Percentiles rank a stretch among this genome's conserved stretches.
Conservation (phyloP, 1,140 invertebrate species). For the Oryctes rhinoceros region DNA sequence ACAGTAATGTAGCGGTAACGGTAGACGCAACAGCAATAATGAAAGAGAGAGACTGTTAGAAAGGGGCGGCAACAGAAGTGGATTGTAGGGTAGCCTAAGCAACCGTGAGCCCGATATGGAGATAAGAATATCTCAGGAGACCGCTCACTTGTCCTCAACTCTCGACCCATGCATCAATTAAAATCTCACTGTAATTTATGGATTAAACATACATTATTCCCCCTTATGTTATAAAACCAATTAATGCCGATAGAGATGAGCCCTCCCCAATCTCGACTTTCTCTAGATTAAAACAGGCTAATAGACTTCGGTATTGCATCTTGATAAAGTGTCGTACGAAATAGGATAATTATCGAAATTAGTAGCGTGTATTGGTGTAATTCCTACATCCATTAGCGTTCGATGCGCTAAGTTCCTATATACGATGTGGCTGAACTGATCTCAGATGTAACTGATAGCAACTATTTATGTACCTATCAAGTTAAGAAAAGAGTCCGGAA, state of each 20-base stretch:
- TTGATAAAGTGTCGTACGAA: conserved; percentile 10
- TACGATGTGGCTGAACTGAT: neutral
- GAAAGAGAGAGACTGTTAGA: neutral
- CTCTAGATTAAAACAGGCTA: conserved; percentile 10
- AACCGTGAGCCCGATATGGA: conserved; percentile 9
- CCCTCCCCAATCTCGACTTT: neutral
- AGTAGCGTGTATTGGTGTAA: neutral
- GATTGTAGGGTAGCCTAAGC: neutral
- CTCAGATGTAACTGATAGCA: no score
- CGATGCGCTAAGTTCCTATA: neutral
- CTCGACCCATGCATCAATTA: conserved; percentile 27
- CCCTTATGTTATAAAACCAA: conserved; percentile 29
- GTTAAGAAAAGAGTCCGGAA: no score
- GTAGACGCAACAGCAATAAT: neutral
- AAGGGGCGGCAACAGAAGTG: conserved; percentile 16
- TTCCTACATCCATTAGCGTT: neutral
- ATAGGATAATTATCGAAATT: conserved; percentile 9
- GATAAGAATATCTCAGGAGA: conserved; percentile 21
- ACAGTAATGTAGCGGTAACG: neutral
- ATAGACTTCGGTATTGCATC: neutral
- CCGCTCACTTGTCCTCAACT: conserved; percentile 33
- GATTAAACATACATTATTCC: conserved; percentile 32
- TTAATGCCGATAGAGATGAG: conserved; percentile 26
- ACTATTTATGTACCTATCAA: no score
- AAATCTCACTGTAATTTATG: conserved; percentile 35